Evolutionary conservation across 2,113 vertebrate genomes (phyloP).

Genomic region (Theropithecus gelada): DNA sequence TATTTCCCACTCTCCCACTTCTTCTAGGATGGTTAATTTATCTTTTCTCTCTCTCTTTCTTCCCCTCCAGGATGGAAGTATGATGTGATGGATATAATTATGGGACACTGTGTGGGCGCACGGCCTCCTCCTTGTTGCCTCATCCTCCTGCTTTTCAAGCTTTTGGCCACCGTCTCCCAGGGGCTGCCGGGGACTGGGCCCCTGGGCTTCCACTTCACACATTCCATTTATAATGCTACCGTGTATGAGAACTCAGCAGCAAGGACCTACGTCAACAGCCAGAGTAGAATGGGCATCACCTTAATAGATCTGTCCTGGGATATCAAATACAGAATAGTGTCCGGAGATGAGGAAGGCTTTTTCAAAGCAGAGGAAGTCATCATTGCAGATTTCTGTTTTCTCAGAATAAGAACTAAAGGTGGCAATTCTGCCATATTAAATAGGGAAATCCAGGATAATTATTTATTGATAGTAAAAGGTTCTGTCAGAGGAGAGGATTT

Average conservation of each 20-base stretch:
- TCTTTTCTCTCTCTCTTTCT: conserved; percentile 69
- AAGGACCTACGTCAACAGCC: conserved; percentile 95
- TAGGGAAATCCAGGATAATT: conserved; percentile 97
- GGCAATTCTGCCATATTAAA: conserved; percentile 98
- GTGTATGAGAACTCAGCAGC: conserved; percentile 98
- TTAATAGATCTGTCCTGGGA: conserved; percentile 94
- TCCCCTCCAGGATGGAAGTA: conserved; percentile 87
- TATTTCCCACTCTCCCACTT: background rate
- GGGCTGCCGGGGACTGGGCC: conserved; percentile 82
- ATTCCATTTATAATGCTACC: conserved; percentile 92
- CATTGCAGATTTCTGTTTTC: conserved; percentile 97
- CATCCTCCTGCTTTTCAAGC: conserved; percentile 87
- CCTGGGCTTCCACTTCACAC: conserved; percentile 92
- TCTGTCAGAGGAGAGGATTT: conserved; percentile 94
- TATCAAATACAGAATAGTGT: conserved; percentile 96
- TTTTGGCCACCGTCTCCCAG: conserved; percentile 85
- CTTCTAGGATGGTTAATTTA: conserved; percentile 4
- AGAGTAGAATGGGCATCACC: conserved; percentile 94
- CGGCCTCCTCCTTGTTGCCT: conserved; percentile 85
- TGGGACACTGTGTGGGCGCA: conserved; percentile 92
- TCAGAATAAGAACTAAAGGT: conserved; percentile 98
- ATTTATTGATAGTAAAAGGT: conserved; percentile 96
- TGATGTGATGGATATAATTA: conserved; percentile 94
- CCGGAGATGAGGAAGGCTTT: conserved; percentile 97
- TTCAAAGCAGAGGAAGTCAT: conserved; percentile 97